Percentiles rank a stretch among this genome's conserved stretches.
These are phyloP conservation scores for Neolamprologus sp. DNA, from an alignment of 2,113 vertebrate genomes.

Conservation along the genomic window DNA sequence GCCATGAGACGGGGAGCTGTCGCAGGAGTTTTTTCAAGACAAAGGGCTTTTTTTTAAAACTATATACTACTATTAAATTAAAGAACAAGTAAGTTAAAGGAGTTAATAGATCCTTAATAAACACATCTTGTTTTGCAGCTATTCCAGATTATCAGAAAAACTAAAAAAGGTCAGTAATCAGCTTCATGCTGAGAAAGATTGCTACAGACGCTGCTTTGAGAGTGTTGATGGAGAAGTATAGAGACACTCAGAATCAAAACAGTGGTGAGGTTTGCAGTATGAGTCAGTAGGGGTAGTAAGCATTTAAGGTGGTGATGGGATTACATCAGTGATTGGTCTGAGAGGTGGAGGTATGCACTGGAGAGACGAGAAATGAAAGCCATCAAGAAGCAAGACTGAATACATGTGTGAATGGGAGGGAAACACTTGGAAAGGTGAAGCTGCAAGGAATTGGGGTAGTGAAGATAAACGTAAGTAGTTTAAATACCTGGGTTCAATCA, in stretches of 20 bases:
- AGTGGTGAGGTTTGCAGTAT: not conserved
- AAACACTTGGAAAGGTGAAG: not conserved
- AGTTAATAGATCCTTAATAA: not conserved
- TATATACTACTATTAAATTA: not conserved
- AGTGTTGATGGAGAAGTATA: not conserved
- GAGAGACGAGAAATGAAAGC: not conserved
- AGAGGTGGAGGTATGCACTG: not conserved
- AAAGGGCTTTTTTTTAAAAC: rapidly evolving
- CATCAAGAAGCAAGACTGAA: not conserved
- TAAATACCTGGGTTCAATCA: not conserved
- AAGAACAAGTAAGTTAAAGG: not conserved
- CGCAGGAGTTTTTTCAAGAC: not conserved
- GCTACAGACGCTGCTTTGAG: not conserved
- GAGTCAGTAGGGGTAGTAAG: not conserved
- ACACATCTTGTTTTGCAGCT: not conserved
- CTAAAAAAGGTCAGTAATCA: not conserved
- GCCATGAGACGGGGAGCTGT: not conserved
- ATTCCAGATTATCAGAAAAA: not conserved
- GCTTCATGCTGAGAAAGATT: not conserved
- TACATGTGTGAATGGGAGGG: not conserved
- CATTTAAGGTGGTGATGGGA: not conserved
- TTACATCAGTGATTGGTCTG: not conserved
- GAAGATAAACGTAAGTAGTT: not conserved
- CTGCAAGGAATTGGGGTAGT: not conserved
- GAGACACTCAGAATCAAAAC: not conserved